Base-by-base conservation (phyloP, 2,113 vertebrate genomes). In the Motacilla tschutschensis region DNA sequence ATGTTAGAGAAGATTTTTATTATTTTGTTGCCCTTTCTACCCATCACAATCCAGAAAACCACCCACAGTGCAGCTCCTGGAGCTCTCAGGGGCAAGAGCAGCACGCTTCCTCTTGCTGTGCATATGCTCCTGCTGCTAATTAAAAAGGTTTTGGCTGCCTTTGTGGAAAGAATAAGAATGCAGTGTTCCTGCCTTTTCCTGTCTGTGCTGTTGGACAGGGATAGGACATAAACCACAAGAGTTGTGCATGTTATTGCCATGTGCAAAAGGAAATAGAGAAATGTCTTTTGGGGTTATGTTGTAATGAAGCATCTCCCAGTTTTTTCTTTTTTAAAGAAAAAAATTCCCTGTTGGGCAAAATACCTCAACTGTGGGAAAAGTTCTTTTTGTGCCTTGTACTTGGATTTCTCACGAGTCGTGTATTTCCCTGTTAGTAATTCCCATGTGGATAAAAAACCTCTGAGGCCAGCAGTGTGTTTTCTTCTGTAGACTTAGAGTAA, bases 111-210 rank as follows among this genome's bases (percentile, higher is more conserved):
- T 87, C 19, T 55, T 59, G 41, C 62, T 43, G n/a, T 29, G 10
- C 59, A 2, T 46, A 1, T 24, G 43, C 25, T 88, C 6, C 74
- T 91, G 74, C 69, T 71, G 29, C 74, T 78, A 65, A 57, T 46
- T 48, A 31, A 57, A 51, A 55, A 21, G 14, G 2, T 17, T 43
- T 80, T 95, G 91, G 91, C 85, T 80, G 79, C 53, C 21, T 7
- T 85, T 90, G 17, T 90, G 91, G 91, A 89, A 93, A 89, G 44
- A 93, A 25, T 66, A 54, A 72, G 85, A 74, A 59, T 60, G 58
- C 62, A 14, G 36, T 19, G 38, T 89, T 71, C 57, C 67, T 78
- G 44, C 53, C 50, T 35, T 41, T 80, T 91, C 73, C 53, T 69
- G 36, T 67, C 44, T 28, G 0, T 0, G 5, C 46, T 51, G 18